A percentile compares a stretch with the other conserved stretches of the same genome.
Evolutionary conservation across 2,797 vertebrate species (phyloP).

Genomic region (Manis pentadactyla): DNA sequence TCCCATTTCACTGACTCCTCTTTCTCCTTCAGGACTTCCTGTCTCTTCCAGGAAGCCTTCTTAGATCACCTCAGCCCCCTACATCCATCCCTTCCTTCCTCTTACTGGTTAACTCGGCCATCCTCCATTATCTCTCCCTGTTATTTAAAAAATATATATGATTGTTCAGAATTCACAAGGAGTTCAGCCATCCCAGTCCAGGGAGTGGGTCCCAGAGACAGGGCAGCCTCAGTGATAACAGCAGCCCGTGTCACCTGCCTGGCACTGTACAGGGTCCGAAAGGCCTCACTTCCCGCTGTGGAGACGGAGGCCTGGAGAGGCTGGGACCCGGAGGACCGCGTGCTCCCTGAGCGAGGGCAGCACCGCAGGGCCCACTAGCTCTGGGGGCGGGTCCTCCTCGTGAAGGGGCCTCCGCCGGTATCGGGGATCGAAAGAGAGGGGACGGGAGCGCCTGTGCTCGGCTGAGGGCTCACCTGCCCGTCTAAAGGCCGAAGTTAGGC

Average conservation of each 20-base stretch:
- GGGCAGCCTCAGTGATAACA: too few relatives aligned
- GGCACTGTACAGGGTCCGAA: neutral
- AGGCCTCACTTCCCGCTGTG: neutral
- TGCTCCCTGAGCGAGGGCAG: neutral
- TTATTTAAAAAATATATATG: neutral
- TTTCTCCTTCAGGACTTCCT: neutral
- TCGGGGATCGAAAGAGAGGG: neutral
- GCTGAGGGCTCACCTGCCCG: neutral
- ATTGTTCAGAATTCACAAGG: neutral
- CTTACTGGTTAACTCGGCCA: neutral
- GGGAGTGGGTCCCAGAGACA: neutral
- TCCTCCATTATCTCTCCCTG: neutral
- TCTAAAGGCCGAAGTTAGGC: neutral
- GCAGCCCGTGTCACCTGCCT: fast-evolving
- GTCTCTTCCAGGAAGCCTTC: neutral
- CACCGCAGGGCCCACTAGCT: neutral
- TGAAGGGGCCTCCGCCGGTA: neutral
- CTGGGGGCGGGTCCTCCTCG: neutral
- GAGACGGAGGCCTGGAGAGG: neutral
- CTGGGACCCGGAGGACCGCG: neutral
- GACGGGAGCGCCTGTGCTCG: fast-evolving
- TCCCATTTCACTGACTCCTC: neutral
- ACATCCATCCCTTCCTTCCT: neutral
- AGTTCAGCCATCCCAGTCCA: neutral
- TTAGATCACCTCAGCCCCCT: neutral